Evolutionary conservation across 2,113 vertebrate genomes (phyloP).

Genomic region (Alces alces): DNA sequence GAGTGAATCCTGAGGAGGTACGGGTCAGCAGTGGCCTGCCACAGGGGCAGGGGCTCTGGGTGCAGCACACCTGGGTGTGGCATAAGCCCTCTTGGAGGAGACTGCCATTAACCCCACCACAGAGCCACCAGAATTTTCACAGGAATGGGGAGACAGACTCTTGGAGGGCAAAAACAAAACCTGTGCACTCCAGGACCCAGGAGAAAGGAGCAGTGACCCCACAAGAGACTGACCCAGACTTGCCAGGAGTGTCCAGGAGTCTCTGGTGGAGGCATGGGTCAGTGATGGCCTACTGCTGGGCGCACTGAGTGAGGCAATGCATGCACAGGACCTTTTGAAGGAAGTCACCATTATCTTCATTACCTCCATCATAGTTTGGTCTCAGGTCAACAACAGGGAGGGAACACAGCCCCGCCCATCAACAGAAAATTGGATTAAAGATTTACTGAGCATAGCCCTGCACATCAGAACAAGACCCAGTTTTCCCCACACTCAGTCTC

Average conservation of each 20-base stretch:
- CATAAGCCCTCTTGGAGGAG: neutral
- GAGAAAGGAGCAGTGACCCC: neutral
- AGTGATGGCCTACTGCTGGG: neutral
- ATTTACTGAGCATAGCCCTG: neutral
- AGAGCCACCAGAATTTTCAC: neutral
- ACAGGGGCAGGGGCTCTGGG: neutral
- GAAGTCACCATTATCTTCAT: neutral
- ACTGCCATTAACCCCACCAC: neutral
- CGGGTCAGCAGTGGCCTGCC: neutral
- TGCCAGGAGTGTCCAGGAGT: neutral
- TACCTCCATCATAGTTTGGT: neutral
- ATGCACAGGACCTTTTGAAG: neutral
- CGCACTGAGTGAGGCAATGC: neutral
- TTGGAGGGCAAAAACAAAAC: neutral
- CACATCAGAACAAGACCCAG: neutral
- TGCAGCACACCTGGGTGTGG: neutral
- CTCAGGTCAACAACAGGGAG: neutral
- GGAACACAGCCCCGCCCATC: neutral
- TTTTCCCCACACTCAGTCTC: neutral
- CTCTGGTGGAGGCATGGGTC: rapidly evolving
- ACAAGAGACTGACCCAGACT: neutral
- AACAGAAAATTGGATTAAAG: neutral
- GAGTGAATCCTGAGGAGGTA: neutral
- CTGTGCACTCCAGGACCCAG: neutral
- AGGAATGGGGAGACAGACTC: neutral